Evolutionary conservation across 1,140 invertebrate species (phyloP), one percentile per base, ranked within the genome.

Genomic region (Calephelis nemesis): DNA sequence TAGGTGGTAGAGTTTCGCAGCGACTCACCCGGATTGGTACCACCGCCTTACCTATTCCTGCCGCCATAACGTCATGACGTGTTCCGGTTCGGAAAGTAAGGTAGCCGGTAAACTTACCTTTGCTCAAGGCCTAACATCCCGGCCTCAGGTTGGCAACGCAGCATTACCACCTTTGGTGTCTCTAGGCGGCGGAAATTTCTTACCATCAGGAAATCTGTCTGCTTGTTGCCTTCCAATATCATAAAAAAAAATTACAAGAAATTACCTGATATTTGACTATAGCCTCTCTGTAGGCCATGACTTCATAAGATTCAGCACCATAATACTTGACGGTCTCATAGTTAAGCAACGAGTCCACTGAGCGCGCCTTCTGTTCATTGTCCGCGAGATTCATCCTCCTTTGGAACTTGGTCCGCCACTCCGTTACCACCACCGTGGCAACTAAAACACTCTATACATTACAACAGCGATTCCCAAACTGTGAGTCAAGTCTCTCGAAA

Each of bases 271-370:
- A 98, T 70, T 95, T 94, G 4, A 95, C 75, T 78, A 99, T 96
- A 12, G 97, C 95, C 48, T 96, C 95, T 71, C 94, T 93, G 82
- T 98, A 99, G 58, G 95, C 93, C 62, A 96, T 90, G 0, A 97
- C 96, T 93, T 99, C 98, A 88, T 98, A 98, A 9, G 94, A 79
- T 90, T 99, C 98, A 19, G 97, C 97, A 40, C 96, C 96, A 83
- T 99, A 99, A 92, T 99, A 99, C 89, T 99, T 99, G 0, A 99
- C 98, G 5, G 98, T 99, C 93, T 99, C 98, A 92, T 98, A 99
- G 92, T 99, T 99, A 0, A 99, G 93, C 48, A 99, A 92, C n/a
- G 98, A 99, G 87, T 99, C 98, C 0, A 99, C 98, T 70, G 96
- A 98, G 62, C 96, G 94, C n/a, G 97, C 96, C 83, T 97, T 96